Evolutionary conservation across 2,113 vertebrate genomes (phyloP), one percentile per base, ranked within the genome.

Genomic region (Cryptomyrus ogoouensis): DNA sequence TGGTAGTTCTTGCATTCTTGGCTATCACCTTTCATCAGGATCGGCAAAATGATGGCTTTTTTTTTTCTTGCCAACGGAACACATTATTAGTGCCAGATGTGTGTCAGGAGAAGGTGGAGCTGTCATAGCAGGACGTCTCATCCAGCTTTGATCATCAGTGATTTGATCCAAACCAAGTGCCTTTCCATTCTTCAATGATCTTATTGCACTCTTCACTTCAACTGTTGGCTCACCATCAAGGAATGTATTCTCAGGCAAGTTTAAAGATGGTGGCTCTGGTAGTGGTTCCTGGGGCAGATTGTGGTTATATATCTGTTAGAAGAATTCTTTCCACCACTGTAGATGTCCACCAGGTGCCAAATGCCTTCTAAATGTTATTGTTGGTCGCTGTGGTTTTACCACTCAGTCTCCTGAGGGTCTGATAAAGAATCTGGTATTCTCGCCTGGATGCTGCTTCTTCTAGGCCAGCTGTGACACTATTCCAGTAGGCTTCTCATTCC

Each of bases 181-280:
- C 83, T 85, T 85, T 85, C 83, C 46, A 85, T 50, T 85, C 24
- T 50, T 85, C 83, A 50, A 46, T 46, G 83, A 50, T 85, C 19
- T 46, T n/a, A 85, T 85, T 46, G 83, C 46, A 47, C 17, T n/a
- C 46, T 85, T 85, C 24, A 85, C 10, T 50, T 86, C 24, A 49
- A 27, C 2, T 86, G 83, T 24, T 86, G n/a, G 46, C 24, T 27
- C 44, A 1, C 62, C n/a, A 70, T 31, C 9, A 70, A 70, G n/a
- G 62, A 31, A 12, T 70, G n/a, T 4, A 70, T 31, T 70, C 62
- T 70, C n/a, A 24, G 56, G 56, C 56, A 58, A 7, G 56, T 58
- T 58, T 9, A 27, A 10, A 70, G 10, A 12, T 31, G n/a, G 62
- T 31, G 62, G n/a, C 62, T 31, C n/a, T 66, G 2, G 62, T 27